Base-by-base conservation (phyloP, 2,797 vertebrate species). In the Thripadectes ignobilis region DNA sequence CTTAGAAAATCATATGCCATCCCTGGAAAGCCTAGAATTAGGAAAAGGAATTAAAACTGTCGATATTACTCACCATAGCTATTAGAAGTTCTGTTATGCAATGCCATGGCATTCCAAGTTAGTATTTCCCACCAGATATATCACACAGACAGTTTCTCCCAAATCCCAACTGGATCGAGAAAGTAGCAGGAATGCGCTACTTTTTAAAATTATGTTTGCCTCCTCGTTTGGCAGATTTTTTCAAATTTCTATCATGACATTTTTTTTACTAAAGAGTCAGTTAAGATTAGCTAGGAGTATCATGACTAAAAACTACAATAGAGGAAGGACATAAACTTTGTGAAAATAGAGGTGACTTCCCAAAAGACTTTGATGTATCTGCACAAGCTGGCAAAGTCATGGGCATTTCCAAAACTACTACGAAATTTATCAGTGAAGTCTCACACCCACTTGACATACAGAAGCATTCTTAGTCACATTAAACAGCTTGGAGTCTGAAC, bases 251-350 rank as follows among this genome's bases (percentile, higher is more conserved):
- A 4, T 68, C 27, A 39, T 36, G 13, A 41, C 2, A 41, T 20
- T 0, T 0, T 86, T n/a, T 78, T 66, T 45, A 45, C 2, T 59
- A 34, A 92, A 73, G 85, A 18, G 3, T 16, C 57, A 49, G 5
- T 29, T 52, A 59, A 77, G 27, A 41, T 67, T 38, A 48, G 3
- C 27, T 75, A 12, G 6, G 15, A 75, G 22, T 63, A 23, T 58
- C 0, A 0, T 6, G 26, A 41, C 18, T 89, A 17, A 73, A 92
- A 81, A 7, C 0, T 1, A 51, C 17, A 43, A 10, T 2, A 29
- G 6, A 14, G 57, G 41, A 92, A 88, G 14, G 34, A 69, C 17
- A 39, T 22, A 76, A 93, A 43, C 10, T 17, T 29, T 63, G 32
- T 12, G 21, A 68, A 86, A 74, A 58, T 1, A 61, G 32, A 86